Percentiles rank a stretch among this genome's conserved stretches.
phyloP scores from a whole-genome alignment of 2,113 vertebrate species.

The Sardina pilchardus region DNA sequence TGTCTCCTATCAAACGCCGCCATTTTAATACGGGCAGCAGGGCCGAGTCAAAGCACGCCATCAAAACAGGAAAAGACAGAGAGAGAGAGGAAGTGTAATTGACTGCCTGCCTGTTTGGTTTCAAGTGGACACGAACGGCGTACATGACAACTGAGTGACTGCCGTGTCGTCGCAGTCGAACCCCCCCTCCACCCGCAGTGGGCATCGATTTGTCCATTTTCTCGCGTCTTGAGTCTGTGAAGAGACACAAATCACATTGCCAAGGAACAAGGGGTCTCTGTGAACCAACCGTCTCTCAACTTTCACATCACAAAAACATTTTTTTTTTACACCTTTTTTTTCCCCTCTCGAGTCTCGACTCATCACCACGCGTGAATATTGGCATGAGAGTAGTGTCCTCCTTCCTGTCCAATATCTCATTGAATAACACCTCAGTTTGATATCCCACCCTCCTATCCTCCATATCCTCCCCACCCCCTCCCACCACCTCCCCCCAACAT shows the following conservation, averaged over 20 bases:
- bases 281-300: neutral
- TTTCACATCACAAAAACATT: neutral
- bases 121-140: neutral
- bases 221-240: neutral
- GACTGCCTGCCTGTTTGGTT: neutral
- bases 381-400: neutral
- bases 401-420: neutral
- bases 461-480: neutral
- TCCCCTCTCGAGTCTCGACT: too few relatives aligned
- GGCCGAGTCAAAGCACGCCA: neutral
- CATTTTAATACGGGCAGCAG: neutral
- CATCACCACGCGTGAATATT: too few relatives aligned
- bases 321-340: neutral
- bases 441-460: neutral
- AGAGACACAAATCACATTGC: constrained; percentile 6
- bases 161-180: neutral
- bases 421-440: neutral
- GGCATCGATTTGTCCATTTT: constrained; percentile 3
- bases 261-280: neutral
- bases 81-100: constrained; percentile 21
- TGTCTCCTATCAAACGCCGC: constrained; percentile 23
- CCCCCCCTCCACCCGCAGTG: neutral
- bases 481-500: neutral
- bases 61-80: constrained; percentile 27
- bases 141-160: constrained; percentile 7